Evolutionary conservation across 2,888 invertebrate genomes (phyloP), one percentile per base, ranked within the genome.

Genomic region (Epinotia ramella): DNA sequence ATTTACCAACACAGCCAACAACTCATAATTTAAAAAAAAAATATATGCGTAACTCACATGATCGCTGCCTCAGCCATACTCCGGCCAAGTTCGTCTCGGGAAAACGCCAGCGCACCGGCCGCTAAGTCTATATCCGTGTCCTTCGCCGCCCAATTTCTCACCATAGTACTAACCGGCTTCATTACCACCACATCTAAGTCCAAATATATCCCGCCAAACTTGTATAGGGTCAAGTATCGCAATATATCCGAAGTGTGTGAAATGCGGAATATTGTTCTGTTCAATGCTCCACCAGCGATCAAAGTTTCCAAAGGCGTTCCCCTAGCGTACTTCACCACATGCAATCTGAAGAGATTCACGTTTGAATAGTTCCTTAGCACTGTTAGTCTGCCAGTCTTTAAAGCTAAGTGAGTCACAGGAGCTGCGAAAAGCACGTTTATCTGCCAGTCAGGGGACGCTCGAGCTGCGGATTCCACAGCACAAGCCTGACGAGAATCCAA

Each of bases 121-220:
- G 96, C 96, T 0, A 97, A 66, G 94, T 20, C 20, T 1, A 89
- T 86, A 84, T 79, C 89, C 86, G 95, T 95, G 76, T 96, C 96
- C 2, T 95, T 95, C 1, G 96, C 96, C 0, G 95, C 96, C 87
- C 95, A 96, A 86, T 97, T 96, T 33, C 86, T 88, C 1, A 86
- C 90, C 66, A 96, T 83, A 3, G 90, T 84, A 24, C 95, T 93
- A 59, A 97, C 84, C 5, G 95, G 91, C 79, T 95, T 96, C 24
- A 95, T 94, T 3, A 97, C 95, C 13, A 97, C 93, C 3, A 97
- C 95, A 86, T 97, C 97, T 79, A 97, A 89, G 82, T 97, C 97
- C 70, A 97, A 87, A 84, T 97, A 97, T 68, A 97, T 96, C 0
- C 97, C 97, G 13, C 97, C 97, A 86, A 95, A 97, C 84, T 96